Conservation (phyloP, 2,888 invertebrate genomes). For the Lapara coniferarum region DNA sequence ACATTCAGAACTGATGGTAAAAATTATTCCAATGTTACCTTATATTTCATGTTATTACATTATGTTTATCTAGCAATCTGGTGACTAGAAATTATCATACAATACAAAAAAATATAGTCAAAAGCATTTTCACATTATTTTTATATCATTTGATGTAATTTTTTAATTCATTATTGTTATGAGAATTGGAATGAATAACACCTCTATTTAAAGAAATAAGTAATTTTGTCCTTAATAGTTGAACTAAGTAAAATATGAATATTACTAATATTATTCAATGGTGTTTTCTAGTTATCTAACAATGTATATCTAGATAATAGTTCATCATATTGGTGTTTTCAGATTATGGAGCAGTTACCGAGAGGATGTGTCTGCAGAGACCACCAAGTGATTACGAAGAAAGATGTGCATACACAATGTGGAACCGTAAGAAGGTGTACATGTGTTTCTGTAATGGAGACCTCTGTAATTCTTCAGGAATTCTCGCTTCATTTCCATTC, state of each 20-base stretch:
- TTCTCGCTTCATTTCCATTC: slow-evolving; percentile 42
- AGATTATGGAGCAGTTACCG: slow-evolving; percentile 95
- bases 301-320: not conserved
- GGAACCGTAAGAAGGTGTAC: slow-evolving; percentile 91
- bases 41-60: too few relatives aligned
- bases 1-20: slow-evolving; percentile 91
- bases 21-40: slow-evolving; percentile 11
- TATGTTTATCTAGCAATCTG: too few relatives aligned
- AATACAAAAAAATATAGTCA: too few relatives aligned
- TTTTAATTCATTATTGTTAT: too few relatives aligned
- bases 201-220: too few relatives aligned
- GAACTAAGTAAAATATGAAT: too few relatives aligned
- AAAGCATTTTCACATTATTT: too few relatives aligned
- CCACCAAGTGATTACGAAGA: slow-evolving; percentile 95
- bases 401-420: slow-evolving; percentile 93
- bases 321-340: slow-evolving; percentile 44
- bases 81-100: too few relatives aligned
- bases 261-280: too few relatives aligned
- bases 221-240: too few relatives aligned
- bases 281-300: not conserved
- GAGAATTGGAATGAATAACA: too few relatives aligned
- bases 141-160: too few relatives aligned
- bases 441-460: slow-evolving; percentile 97
- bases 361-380: slow-evolving; percentile 93
- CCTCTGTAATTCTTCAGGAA: slow-evolving; percentile 87